A percentile compares a stretch with the other conserved stretches of the same genome.
phyloP scores from a whole-genome alignment of 2,113 vertebrate genomes.

The Pseudopodoces humilis region DNA sequence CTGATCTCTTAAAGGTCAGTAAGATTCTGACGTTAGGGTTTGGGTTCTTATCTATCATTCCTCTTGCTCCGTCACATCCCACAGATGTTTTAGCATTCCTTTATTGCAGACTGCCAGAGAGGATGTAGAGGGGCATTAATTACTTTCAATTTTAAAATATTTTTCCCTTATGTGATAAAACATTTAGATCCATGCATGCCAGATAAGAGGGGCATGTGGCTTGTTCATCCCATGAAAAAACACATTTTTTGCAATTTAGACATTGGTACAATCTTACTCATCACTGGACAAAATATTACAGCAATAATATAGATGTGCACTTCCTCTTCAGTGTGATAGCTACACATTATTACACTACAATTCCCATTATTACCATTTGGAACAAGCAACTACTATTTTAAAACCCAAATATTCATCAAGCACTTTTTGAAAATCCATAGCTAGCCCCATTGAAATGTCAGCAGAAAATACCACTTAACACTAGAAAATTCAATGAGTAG shows the following conservation, averaged over 20 bases:
- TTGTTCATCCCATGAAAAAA: background rate
- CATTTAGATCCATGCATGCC: background rate
- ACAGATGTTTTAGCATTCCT: background rate
- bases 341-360: background rate
- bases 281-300: background rate
- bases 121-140: background rate
- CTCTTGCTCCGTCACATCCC: background rate
- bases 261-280: background rate
- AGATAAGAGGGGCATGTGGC: background rate
- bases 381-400: background rate
- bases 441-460: background rate
- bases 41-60: background rate
- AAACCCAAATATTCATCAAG: background rate
- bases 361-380: background rate
- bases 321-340: background rate
- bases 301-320: background rate
- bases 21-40: background rate
- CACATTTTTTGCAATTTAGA: background rate
- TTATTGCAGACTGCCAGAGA: background rate
- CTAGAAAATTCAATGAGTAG: background rate
- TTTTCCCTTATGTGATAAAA: background rate
- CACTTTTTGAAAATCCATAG: background rate
- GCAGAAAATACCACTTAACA: background rate
- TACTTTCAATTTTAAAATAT: background rate
- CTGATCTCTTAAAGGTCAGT: background rate